Evolutionary conservation across 1,140 invertebrate species (phyloP), one percentile per base, ranked within the genome.

Genomic region (Prorops nasuta): DNA sequence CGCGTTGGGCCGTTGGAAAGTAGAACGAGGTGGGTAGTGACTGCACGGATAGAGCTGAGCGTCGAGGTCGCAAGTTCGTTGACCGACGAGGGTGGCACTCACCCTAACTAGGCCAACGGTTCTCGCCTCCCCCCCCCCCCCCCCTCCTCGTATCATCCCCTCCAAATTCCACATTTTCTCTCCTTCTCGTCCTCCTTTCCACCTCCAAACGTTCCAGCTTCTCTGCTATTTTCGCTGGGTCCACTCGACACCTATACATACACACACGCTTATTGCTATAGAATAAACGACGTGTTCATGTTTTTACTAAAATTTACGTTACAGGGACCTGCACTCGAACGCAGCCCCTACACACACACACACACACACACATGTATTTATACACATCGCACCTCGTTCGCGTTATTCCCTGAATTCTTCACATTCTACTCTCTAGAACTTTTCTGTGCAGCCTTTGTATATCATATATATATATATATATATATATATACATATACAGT

Each of bases 11-110:
- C 2, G 43, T 22, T 48, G 9, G 21, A 15, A 16, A 41, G 31
- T 38, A 12, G 19, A 19, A n/a, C 16, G 43, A 16, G 24, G 46
- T 34, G 22, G 40, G 51, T 18, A 48, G 51, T 54, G 60, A 24
- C 53, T 40, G 51, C 24, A 52, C 37, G 60, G 48, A 58, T 54
- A 55, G 66, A 28, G 24, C 24, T 28, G n/a, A n/a, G n/a, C 63
- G 61, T 58, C 62, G 71, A 73, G 74, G 72, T 76, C 74, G 59
- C 60, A 63, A 61, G 71, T 71, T 76, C 71, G 63, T 70, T 68
- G 72, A 76, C 71, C 72, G 63, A 36, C 51, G 63, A 66, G 67
- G 69, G 71, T 72, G 62, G 64, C 64, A 70, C 67, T 72, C 66
- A 59, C 56, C 63, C 66, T 66, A 74, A 73, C 69, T 73, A 68